phyloP scores from a whole-genome alignment of 2,113 vertebrate genomes.

The Raja brachyura region DNA sequence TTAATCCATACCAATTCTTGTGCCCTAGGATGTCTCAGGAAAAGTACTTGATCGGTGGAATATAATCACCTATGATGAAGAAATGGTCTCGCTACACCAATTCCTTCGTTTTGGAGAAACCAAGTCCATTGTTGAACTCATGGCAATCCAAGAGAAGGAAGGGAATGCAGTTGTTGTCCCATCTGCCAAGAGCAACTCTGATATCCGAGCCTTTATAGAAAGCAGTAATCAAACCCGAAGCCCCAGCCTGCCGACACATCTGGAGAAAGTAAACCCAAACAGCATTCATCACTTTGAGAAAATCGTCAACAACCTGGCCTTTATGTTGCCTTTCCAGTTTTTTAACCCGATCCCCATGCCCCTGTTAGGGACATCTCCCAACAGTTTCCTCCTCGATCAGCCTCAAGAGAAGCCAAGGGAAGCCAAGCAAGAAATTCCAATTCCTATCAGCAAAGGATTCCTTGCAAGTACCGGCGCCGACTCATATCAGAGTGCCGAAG shows the following conservation, averaged over 20 bases:
- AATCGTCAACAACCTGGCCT: constrained; percentile 85
- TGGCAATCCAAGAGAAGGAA: constrained; percentile 93
- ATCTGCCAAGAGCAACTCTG: constrained; percentile 72
- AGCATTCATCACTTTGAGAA: constrained; percentile 86
- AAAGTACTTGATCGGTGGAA: constrained; percentile 96
- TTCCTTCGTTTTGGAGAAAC: constrained; percentile 97
- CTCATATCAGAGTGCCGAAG: constrained; percentile 64
- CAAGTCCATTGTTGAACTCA: constrained; percentile 94
- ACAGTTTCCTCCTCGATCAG: constrained; percentile 62
- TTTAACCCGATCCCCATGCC: constrained; percentile 74
- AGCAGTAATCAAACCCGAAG: constrained; percentile 66
- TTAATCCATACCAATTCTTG: constrained; percentile 37
- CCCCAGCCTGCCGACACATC: constrained; percentile 56
- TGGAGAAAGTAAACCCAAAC: constrained; percentile 67
- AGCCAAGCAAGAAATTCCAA: constrained; percentile 53
- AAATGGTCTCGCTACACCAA: constrained; percentile 88
- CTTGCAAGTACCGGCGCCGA: constrained; percentile 59
- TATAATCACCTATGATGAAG: constrained; percentile 94
- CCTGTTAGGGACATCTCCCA: constrained; percentile 70
- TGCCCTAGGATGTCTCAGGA: constrained; percentile 77
- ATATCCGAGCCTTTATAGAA: constrained; percentile 92
- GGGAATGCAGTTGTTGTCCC: constrained; percentile 75
- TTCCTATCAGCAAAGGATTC: constrained; percentile 57
- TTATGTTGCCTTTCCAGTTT: constrained; percentile 91
- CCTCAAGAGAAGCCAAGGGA: constrained; percentile 58